phyloP scores from a whole-genome alignment of 2,888 invertebrate species.

The Parnassius glacialis region DNA sequence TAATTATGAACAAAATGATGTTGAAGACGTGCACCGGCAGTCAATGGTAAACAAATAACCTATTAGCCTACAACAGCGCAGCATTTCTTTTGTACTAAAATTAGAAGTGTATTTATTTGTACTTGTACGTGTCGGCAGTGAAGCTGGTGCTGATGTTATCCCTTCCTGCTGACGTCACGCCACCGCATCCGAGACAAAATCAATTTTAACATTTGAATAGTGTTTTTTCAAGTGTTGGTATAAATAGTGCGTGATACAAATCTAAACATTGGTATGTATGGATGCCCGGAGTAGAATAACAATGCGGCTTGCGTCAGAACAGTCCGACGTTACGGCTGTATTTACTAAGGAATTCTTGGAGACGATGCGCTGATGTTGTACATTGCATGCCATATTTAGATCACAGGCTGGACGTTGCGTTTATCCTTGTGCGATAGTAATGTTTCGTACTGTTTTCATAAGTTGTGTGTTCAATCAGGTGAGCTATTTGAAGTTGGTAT shows the following conservation, averaged over 20 bases:
- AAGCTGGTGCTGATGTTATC: neutral
- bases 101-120: neutral
- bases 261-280: constrained; percentile 11
- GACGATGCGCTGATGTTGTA: too few species aligned
- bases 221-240: neutral
- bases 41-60: too few species aligned
- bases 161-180: neutral
- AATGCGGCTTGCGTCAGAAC: constrained; percentile 19
- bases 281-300: constrained; percentile 4
- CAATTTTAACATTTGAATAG: constrained; percentile 6
- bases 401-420: too few species aligned
- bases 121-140: neutral
- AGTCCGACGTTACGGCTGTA: neutral
- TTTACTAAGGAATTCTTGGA: too few species aligned
- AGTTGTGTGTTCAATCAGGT: too few species aligned
- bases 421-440: too few species aligned
- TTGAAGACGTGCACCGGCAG: too few species aligned
- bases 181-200: neutral
- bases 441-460: too few species aligned
- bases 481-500: too few species aligned
- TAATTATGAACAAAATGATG: too few species aligned
- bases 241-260: constrained; percentile 13
- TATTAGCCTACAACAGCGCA: too few species aligned
- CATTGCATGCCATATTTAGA: too few species aligned
- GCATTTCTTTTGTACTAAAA: neutral